Evolutionary conservation across 2,797 vertebrate genomes (phyloP), one percentile per base, ranked within the genome.

Genomic region (Labeo calbasu): DNA sequence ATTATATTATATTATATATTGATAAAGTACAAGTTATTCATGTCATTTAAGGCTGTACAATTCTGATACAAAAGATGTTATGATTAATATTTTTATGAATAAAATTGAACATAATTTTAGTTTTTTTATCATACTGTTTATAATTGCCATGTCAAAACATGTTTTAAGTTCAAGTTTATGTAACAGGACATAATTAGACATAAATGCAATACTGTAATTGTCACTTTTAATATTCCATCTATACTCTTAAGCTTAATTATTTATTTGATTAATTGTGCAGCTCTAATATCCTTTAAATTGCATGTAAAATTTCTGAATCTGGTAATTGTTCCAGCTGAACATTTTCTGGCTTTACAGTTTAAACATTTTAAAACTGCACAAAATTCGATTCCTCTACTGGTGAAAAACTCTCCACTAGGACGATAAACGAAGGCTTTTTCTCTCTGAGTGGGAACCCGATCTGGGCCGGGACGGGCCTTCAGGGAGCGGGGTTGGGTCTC

Each of bases 401-500:
- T 59, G 10, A 77, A 28, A 55, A 59, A 0, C 8, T 15, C 19
- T 57, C 40, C 53, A 48, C 25, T 73, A 23, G 69, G 25, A 46
- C 25, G 25, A 50, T 12, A 86, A 70, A 76, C 88, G 88, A 91
- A 90, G 85, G 86, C 81, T 82, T 81, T 77, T 83, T 70, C 57
- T 81, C 75, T 73, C 55, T 80, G 87, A 83, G 80, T 84, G 50
- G 87, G 84, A 90, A 91, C 90, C 88, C 88, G 88, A 92, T 92
- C 91, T 73, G 87, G 81, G 76, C 83, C 87, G 61, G 71, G 51
- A 83, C 81, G 84, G 32, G 83, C 88, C 89, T 88, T 71, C 43
- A 77, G 87, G 87, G 85, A 87, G 72, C 70, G 83, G 90, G 90
- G 89, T 85, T 88, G 88, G 88, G 90, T 90, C 73, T 92, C 82